Evolutionary conservation across 2,888 invertebrate genomes (phyloP).

Genomic region (Ellobium chinense): DNA sequence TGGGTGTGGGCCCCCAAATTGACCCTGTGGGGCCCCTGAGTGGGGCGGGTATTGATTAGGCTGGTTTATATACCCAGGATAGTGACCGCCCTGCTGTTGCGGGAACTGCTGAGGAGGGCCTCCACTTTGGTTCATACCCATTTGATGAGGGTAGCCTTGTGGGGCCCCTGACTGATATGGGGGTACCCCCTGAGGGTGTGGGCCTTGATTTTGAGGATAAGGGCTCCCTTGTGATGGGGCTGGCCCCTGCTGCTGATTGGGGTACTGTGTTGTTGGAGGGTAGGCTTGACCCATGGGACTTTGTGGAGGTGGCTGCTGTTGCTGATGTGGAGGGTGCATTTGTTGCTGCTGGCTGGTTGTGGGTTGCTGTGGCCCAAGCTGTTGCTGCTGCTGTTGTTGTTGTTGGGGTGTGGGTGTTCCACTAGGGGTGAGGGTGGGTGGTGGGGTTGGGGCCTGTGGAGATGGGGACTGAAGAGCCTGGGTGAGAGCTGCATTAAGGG

Average conservation of each 20-base stretch:
- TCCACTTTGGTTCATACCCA: conserved; percentile 12
- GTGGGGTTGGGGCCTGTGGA: conserved; percentile 30
- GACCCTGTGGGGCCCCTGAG: conserved; percentile 27
- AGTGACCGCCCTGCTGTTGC: conserved; percentile 18
- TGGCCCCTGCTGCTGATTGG: conserved; percentile 8
- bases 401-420: conserved; percentile 43
- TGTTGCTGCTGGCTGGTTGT: conserved; percentile 15
- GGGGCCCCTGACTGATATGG: conserved; percentile 25
- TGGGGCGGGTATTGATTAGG: conserved; percentile 32
- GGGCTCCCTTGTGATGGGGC: background rate
- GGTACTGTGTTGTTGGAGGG: conserved; percentile 21
- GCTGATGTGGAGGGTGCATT: conserved; percentile 16
- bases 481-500: conserved; percentile 6
- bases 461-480: conserved; percentile 35
- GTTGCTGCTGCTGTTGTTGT: conserved; percentile 14
- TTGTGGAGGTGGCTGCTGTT: conserved; percentile 20
- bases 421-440: conserved; percentile 38
- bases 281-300: conserved; percentile 20
- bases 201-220: background rate
- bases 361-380: background rate
- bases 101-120: conserved; percentile 32
- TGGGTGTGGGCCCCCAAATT: conserved; percentile 6
- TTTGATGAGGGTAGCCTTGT: conserved; percentile 14
- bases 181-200: conserved; percentile 6
- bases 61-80: conserved; percentile 38